Base-by-base conservation (phyloP, 1,140 invertebrate genomes). In the Diabrotica virgifera region DNA sequence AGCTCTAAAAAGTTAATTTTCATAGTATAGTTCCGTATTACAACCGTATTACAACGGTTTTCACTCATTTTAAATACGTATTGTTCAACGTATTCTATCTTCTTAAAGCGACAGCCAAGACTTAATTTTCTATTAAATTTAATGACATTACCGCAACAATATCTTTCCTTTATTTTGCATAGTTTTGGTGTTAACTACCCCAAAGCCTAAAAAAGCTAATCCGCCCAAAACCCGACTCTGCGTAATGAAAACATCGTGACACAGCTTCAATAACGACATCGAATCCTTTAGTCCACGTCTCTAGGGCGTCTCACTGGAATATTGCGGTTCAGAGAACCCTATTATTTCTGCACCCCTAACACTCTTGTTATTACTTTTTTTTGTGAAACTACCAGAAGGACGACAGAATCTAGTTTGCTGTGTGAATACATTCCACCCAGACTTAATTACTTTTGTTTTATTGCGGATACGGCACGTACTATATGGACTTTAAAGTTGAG, bases 371-470 rank as follows among this genome's bases (percentile, higher is more conserved):
- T 59, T 59, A 59, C 58, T 12, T 59, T 59, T 51, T 59, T 59
- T 59, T 59, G 58, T 59, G 58, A n/a, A 14, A 51, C 13, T 46
- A 50, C 58, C 58, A 59, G 38, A 59, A 59, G 58, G 58, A 59
- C 58, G 58, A 59, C 58, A 50, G 58, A 50, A 59, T 59, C 58
- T 59, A 59, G 58, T 59, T 59, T 59, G 58, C 58, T 59, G 58
- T 59, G 58, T 50, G 58, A 59, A 59, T 59, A 59, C 58, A 50
- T 59, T 37, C 58, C 46, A 35, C 24, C 12, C 38, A 50, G 58
- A 59, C 58, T 59, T 59, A 59, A 59, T 59, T 59, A 59, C 58
- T 40, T 59, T 59, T 50, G 58, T 59, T 59, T 59, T 59, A 59
- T 59, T 59, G 58, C 35, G 58, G 58, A 59, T 50, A 35, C 46